Evolutionary conservation across 2,888 invertebrate genomes (phyloP), one percentile per base, ranked within the genome.

Genomic region (Dascillus cervinus): DNA sequence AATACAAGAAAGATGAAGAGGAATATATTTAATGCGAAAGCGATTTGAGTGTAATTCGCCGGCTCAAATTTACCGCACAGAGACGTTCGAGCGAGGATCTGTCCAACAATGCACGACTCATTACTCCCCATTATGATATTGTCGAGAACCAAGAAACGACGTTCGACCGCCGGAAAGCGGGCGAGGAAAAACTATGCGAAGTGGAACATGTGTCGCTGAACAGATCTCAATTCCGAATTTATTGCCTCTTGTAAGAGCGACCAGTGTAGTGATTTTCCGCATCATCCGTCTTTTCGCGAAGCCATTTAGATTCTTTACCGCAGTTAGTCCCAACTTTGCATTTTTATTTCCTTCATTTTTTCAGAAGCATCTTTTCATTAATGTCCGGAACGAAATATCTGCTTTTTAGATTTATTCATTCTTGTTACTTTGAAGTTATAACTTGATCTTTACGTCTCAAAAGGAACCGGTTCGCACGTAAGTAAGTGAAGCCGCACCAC

Each of bases 201-300:
- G n/a, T n/a, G 14, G 34, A 34, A 40, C 40, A 37, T 34, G 32
- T 34, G 40, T 34, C 40, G 33, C 31, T 34, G 40, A 40, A 37
- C 35, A 37, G 41, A 41, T 28, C 47, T 44, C 51, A 47, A 55
- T 54, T 41, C 43, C 27, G 41, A 45, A 54, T 57, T 55, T 57
- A 57, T 56, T 51, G 52, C 51, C 52, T 53, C 50, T 52, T 44
- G 50, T 50, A 52, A 52, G 50, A 48, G 42, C 46, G 48, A 50
- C 52, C 52, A 52, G 44, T 56, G 55, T 56, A 55, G 53, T 56
- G 57, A 58, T 58, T 58, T 56, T 58, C 55, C 52, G 41, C 43
- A 50, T 52, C 47, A 56, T 58, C 47, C 55, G 46, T 58, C 57
- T 56, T 53, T 33, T 40, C 43, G 43, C 37, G 29, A 26, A 45